These are phyloP conservation scores for Pandemis cinnamomeana DNA, from an alignment of 2,888 invertebrate species.

Conservation along the genomic window DNA sequence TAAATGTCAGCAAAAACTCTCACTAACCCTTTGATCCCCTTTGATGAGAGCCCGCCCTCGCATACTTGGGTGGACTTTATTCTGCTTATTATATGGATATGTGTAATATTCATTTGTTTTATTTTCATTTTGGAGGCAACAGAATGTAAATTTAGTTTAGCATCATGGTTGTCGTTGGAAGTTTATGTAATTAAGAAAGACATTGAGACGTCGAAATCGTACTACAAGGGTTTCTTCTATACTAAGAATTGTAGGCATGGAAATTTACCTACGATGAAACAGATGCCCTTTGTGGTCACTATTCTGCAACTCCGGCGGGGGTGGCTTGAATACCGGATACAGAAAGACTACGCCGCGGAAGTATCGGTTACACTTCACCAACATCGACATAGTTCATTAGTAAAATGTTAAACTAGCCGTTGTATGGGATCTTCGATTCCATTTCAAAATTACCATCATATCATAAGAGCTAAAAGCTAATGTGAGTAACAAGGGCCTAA, in stretches of 20 bases:
- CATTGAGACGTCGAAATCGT: background rate
- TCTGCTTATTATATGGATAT: constrained; percentile 9
- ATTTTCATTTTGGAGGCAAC: background rate
- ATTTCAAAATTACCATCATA: background rate
- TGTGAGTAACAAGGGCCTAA: background rate
- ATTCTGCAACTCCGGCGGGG: constrained; percentile 33
- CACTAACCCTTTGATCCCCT: constrained; percentile 67
- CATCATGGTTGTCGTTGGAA: background rate
- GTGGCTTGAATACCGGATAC: constrained; percentile 49
- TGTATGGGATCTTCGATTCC: background rate
- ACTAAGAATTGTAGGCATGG: background rate
- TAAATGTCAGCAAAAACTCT: constrained; percentile 74
- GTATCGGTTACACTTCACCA: constrained; percentile 50
- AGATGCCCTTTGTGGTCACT: constrained; percentile 30
- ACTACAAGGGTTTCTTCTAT: background rate
- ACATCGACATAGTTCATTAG: constrained; percentile 39
- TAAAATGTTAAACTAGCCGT: constrained; percentile 18
- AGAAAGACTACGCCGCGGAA: constrained; percentile 52
- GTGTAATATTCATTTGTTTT: background rate
- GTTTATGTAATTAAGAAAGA: background rate
- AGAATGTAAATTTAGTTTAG: background rate
- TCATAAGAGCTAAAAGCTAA: background rate
- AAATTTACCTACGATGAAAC: background rate
- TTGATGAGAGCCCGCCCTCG: constrained; percentile 36
- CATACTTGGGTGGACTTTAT: constrained; percentile 6